Evolutionary conservation across 1,140 invertebrate species (phyloP).

Genomic region (Coptotermes formosanus): DNA sequence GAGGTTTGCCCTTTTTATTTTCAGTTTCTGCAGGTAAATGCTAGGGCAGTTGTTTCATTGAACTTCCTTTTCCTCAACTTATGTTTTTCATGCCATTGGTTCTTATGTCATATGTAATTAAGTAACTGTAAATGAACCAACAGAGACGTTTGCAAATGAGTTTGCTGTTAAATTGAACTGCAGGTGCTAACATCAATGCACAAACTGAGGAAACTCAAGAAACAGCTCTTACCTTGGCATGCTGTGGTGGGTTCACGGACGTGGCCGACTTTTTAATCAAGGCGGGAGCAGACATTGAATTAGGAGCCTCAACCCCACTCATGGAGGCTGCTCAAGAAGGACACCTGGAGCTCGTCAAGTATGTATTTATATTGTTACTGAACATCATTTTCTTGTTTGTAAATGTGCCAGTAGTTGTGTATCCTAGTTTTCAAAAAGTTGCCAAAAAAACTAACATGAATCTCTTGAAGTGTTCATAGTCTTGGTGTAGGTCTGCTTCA

Average conservation of each 20-base stretch:
- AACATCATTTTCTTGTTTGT: too few species aligned
- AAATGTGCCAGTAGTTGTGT: too few species aligned
- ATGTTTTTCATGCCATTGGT: neutral
- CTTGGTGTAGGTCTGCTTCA: too few species aligned
- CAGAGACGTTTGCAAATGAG: neutral
- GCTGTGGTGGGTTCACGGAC: conserved; percentile 95
- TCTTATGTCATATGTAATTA: too few species aligned
- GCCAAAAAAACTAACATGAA: too few species aligned
- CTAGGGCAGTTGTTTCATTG: neutral
- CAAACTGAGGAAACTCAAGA: conserved; percentile 98
- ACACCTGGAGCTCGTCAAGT: conserved; percentile 87
- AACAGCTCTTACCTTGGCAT: conserved; percentile 94
- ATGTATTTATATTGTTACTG: conserved; percentile 38
- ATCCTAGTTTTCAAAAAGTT: too few species aligned
- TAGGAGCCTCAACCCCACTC: conserved; percentile 94
- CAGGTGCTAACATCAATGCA: conserved; percentile 94
- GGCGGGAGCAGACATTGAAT: conserved; percentile 91
- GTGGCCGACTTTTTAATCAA: conserved; percentile 97
- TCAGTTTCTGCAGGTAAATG: too few species aligned
- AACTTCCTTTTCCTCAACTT: neutral
- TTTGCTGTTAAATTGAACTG: conserved; percentile 22
- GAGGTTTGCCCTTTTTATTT: too few species aligned
- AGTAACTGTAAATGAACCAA: neutral
- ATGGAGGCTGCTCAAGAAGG: conserved; percentile 99
- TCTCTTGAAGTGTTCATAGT: too few species aligned